Evolutionary conservation across 1,140 invertebrate genomes (phyloP).

Genomic region (Acyrthosiphon pisum): DNA sequence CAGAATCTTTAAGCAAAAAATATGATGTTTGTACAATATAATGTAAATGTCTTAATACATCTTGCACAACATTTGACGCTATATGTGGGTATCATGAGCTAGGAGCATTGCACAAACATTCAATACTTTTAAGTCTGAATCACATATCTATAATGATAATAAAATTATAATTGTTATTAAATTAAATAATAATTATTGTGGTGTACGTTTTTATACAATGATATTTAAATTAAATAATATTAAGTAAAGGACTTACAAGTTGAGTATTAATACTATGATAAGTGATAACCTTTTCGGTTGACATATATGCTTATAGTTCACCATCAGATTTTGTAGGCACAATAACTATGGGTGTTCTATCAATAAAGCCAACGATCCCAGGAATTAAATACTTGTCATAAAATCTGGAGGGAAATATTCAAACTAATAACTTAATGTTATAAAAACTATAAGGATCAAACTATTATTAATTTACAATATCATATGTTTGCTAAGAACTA

Average conservation of each 20-base stretch:
- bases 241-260: background rate
- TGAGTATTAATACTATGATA: slow-evolving; percentile 17
- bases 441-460: too few species aligned
- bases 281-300: background rate
- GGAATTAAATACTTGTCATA: background rate
- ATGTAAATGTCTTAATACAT: background rate
- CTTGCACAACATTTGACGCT: background rate
- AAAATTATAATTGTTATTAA: too few species aligned
- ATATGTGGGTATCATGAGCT: slow-evolving; percentile 5
- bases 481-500: too few species aligned
- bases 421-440: too few species aligned
- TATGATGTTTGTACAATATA: background rate
- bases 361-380: background rate
- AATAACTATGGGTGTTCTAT: slow-evolving; percentile 1
- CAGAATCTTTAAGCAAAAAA: background rate
- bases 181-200: too few species aligned
- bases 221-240: background rate
- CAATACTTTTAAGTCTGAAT: background rate
- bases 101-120: background rate
- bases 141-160: background rate
- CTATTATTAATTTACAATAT: too few species aligned
- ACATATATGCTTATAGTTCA: background rate
- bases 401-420: background rate
- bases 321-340: background rate
- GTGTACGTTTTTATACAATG: too few species aligned